Conservation (phyloP, 2,888 invertebrate genomes). For the Odontocolon sp. region DNA sequence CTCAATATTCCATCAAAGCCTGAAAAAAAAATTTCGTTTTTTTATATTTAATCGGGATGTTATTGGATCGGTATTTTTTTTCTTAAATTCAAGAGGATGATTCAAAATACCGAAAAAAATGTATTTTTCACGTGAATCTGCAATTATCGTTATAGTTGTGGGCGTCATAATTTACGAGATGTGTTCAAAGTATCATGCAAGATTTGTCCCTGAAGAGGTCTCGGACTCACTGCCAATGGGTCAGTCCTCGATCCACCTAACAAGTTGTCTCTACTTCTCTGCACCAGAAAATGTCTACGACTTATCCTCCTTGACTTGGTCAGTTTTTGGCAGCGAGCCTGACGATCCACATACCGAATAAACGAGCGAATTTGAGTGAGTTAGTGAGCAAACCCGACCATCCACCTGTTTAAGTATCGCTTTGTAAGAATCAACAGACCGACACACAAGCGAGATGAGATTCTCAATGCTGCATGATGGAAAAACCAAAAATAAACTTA, state of each 20-base stretch:
- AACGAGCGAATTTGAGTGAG: too few species aligned
- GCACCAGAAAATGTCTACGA: conserved; percentile 31
- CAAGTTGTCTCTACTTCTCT: not conserved
- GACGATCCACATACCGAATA: conserved; percentile 47
- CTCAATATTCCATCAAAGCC: too few species aligned
- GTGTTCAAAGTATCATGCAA: not conserved
- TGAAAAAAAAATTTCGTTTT: too few species aligned
- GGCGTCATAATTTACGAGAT: not conserved
- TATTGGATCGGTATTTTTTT: too few species aligned
- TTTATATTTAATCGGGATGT: too few species aligned
- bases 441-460: not conserved
- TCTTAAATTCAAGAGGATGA: too few species aligned
- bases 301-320: conserved; percentile 58
- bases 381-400: not conserved
- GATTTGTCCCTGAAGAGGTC: conserved; percentile 52
- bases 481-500: not conserved
- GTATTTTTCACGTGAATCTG: not conserved
- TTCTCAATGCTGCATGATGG: not conserved
- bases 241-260: conserved; percentile 24
- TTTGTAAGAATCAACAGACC: too few species aligned
- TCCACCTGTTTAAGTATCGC: conserved; percentile 46
- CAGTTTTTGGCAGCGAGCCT: conserved; percentile 59
- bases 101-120: too few species aligned
- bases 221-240: conserved; percentile 53
- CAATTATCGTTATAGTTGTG: conserved; percentile 3